Conservation (phyloP, 2,797 vertebrate species). For the Pseudocheirus occidentalis region DNA sequence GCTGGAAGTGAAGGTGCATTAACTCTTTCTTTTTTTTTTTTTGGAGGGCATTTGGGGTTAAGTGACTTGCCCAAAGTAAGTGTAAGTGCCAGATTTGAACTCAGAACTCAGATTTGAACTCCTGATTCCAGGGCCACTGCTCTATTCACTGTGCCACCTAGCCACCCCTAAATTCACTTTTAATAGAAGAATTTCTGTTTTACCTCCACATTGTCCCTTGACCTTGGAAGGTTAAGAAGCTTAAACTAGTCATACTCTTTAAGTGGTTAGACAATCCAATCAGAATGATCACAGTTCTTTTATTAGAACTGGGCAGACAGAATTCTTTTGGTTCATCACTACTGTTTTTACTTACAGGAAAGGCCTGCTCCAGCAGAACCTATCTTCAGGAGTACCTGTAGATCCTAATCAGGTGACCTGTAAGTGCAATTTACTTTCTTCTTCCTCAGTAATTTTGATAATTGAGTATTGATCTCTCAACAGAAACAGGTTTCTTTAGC, state of each 20-base stretch:
- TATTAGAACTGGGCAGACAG: conserved; percentile 22
- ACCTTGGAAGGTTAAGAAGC: conserved; percentile 6
- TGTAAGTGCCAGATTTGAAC: no score
- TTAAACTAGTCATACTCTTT: conserved; percentile 9
- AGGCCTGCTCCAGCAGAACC: conserved; percentile 26
- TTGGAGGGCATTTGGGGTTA: no score
- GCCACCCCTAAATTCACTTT: not conserved
- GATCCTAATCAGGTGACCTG: conserved; percentile 38
- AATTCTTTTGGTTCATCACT: conserved; percentile 39
- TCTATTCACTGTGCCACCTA: no score
- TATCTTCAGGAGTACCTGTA: conserved; percentile 49
- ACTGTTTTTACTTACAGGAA: conserved; percentile 54
- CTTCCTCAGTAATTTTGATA: conserved; percentile 53
- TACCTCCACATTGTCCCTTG: conserved; percentile 1
- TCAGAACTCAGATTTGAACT: no score
- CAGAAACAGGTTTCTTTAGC: conserved; percentile 7
- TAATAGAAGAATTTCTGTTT: conserved; percentile 11
- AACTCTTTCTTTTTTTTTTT: no score
- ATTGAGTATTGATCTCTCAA: conserved; percentile 30
- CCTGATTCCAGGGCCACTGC: no score
- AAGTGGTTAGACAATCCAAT: not conserved
- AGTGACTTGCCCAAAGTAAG: no score
- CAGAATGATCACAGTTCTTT: conserved; percentile 32
- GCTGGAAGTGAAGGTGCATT: not conserved
- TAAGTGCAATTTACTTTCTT: conserved; percentile 56